Conservation (phyloP, 1,140 invertebrate genomes). For the Magallana ariakensis region DNA sequence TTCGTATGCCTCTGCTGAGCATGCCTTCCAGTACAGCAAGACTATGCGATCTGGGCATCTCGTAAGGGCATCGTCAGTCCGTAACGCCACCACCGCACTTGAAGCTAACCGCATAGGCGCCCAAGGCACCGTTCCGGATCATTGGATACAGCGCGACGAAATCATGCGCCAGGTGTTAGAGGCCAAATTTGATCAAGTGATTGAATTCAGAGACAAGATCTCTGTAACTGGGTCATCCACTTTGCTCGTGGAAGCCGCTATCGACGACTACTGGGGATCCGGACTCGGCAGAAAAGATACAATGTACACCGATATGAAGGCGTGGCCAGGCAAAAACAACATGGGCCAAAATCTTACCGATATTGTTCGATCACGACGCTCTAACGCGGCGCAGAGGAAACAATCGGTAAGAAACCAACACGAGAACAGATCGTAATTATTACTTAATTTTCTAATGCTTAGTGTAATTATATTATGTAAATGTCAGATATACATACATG, state of each 20-base stretch:
- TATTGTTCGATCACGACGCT: not conserved
- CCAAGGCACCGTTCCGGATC: not conserved
- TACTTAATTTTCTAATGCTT: not conserved
- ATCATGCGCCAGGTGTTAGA: constrained; percentile 17
- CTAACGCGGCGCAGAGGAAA: not conserved
- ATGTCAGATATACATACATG: not conserved
- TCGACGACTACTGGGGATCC: constrained; percentile 26
- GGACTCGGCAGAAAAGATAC: not conserved
- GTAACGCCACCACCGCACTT: not conserved
- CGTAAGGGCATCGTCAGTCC: not conserved
- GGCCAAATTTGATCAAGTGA: not conserved
- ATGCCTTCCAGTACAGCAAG: constrained; percentile 20
- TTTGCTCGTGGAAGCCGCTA: not conserved
- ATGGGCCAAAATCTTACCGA: not conserved
- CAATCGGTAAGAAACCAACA: not conserved
- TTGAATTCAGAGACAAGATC: not conserved
- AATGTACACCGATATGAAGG: not conserved
- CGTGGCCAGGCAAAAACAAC: not conserved
- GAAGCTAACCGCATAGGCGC: not conserved
- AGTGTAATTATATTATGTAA: not conserved
- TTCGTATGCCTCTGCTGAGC: not conserved
- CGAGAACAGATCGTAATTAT: not conserved
- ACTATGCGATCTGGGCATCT: constrained; percentile 2
- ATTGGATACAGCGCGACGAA: not conserved
- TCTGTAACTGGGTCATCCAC: not conserved